These are phyloP conservation scores for Thymelicus lineola DNA, from an alignment of 2,888 invertebrate genomes.

Conservation along the genomic window DNA sequence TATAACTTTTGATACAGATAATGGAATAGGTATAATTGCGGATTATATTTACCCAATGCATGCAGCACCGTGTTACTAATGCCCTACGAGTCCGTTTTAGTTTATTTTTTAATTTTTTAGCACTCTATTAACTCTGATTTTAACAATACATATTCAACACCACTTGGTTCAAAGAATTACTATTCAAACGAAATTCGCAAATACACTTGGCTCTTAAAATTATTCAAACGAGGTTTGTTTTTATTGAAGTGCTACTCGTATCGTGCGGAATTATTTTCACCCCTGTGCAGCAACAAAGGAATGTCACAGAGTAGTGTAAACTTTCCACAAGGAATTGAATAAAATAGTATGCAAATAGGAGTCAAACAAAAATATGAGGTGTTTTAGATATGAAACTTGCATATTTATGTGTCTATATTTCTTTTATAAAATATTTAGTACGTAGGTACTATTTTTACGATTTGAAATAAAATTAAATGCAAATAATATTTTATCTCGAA, in stretches of 20 bases:
- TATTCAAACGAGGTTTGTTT: constrained; percentile 10
- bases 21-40: too few species aligned
- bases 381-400: not conserved
- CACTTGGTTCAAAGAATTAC: not conserved
- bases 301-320: not conserved
- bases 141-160: not conserved
- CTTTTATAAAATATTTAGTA: too few species aligned
- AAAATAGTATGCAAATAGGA: not conserved
- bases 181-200: constrained; percentile 4
- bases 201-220: constrained; percentile 2
- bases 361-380: not conserved
- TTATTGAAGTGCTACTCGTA: not conserved
- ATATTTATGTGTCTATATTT: not conserved
- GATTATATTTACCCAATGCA: too few species aligned
- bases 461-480: too few species aligned
- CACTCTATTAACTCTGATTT: not conserved
- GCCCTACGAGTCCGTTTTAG: too few species aligned
- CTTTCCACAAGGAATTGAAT: not conserved
- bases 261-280: not conserved
- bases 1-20: too few species aligned
- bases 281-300: not conserved
- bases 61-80: too few species aligned
- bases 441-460: too few species aligned
- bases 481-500: too few species aligned
- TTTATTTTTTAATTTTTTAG: not conserved